Base-by-base conservation (phyloP, 2,797 vertebrate species). In the Cossypha niveicapilla region DNA sequence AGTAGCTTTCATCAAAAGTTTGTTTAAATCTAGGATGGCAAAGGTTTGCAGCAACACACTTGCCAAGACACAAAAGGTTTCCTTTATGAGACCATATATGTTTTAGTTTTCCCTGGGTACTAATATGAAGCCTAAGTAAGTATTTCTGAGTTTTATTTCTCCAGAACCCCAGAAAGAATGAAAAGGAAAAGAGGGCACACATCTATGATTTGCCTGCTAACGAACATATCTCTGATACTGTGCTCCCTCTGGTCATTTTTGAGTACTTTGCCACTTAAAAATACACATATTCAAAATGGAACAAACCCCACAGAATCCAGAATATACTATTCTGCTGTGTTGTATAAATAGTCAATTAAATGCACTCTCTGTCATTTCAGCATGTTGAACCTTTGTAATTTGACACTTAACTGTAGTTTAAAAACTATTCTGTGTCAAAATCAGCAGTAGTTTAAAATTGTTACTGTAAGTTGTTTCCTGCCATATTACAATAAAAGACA, bases 1-100 rank as follows among this genome's bases (percentile, higher is more conserved):
- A 74, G 72, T 44, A 85, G 77, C 89, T 93, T 91, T 62, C 70
- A 85, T 93, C 80, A 75, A 83, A 28, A 92, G 77, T 76, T 94
- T 75, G 51, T 73, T 92, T 93, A 92, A 95, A 90, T 84, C 48
- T 72, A 14, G 19, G 15, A 9, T 50, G 45, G 72, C 50, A 79
- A 85, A 28, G 70, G 51, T 83, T 84, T 88, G 56, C 41, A 77
- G 81, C 30, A 74, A 60, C 25, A 53, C 37, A 32, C n/a, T 45
- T 83, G 47, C 42, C n/a, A 58, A 54, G 60, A 42, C 21, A 57
- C 23, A n/a, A 50, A 65, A 60, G 45, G 21, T 61, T 91, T 86
- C 54, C 58, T 80, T 93, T 83, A 76, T 39, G 72, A 81, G 35
- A 58, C 19, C 51, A 45, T 60, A 32, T 30, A 51, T 48, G 54